Evolutionary conservation across 2,888 invertebrate genomes (phyloP).

Genomic region (Ischnura elegans): DNA sequence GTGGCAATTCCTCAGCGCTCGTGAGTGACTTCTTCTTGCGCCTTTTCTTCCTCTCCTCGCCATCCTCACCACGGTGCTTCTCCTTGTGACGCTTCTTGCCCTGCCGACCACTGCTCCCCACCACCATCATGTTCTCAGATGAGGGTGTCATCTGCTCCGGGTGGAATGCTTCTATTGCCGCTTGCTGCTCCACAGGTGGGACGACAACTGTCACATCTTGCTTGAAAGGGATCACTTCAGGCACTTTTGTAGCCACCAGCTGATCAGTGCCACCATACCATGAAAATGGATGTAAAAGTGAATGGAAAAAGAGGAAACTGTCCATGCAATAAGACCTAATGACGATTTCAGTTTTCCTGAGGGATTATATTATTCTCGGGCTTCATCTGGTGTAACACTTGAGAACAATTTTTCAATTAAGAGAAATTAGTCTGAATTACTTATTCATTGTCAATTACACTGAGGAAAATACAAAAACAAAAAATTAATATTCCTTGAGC

Average conservation of each 20-base stretch:
- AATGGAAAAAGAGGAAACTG: neutral
- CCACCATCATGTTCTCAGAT: neutral
- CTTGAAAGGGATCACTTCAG: neutral
- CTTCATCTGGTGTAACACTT: too few relatives aligned
- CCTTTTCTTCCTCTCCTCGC: slow-evolving; percentile 72
- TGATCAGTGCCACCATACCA: neutral
- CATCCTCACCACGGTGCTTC: slow-evolving; percentile 73
- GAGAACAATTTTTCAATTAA: too few relatives aligned
- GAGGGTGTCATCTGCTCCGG: neutral
- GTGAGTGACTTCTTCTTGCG: slow-evolving; percentile 72
- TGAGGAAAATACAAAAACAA: too few relatives aligned
- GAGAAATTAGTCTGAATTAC: too few relatives aligned
- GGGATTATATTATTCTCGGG: too few relatives aligned
- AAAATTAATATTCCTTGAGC: too few relatives aligned
- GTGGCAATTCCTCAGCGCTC: slow-evolving; percentile 36
- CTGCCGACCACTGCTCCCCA: slow-evolving; percentile 63
- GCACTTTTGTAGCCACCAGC: neutral
- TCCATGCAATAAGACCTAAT: too few relatives aligned
- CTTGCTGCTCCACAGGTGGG: neutral
- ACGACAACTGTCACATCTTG: slow-evolving; percentile 29
- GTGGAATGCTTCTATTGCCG: neutral
- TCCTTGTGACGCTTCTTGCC: slow-evolving; percentile 72
- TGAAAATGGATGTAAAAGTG: neutral
- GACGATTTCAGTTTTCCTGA: too few relatives aligned
- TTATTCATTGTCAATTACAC: too few relatives aligned